Conservation (phyloP, 2,113 vertebrate species). For the Poicephalus meyeri region DNA sequence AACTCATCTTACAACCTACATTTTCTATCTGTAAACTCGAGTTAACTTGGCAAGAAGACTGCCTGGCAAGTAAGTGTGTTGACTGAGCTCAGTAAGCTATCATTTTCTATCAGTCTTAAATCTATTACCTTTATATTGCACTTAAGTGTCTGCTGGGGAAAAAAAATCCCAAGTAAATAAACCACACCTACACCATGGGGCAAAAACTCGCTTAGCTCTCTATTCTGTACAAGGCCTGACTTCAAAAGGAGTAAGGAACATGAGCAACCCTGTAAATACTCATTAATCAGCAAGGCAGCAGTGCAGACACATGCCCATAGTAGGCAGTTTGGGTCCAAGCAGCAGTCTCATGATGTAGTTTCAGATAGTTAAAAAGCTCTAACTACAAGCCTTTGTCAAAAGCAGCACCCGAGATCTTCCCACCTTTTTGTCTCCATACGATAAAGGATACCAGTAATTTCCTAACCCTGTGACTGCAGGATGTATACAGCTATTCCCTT, state of each 20-base stretch:
- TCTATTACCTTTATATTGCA: background rate
- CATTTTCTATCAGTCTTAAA: background rate
- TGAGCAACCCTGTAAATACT: background rate
- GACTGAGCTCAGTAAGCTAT: background rate
- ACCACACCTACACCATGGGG: background rate
- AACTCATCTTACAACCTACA: background rate
- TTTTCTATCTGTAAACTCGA: background rate
- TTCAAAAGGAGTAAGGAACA: background rate
- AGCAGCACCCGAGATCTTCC: accelerated
- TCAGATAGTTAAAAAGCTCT: background rate
- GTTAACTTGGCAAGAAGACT: background rate
- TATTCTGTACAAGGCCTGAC: background rate
- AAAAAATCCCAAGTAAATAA: background rate
- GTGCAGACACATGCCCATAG: background rate
- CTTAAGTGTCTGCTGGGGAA: background rate
- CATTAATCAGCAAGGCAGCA: background rate
- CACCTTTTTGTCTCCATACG: background rate
- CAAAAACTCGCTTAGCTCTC: background rate
- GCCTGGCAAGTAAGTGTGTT: background rate
- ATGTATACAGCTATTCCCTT: background rate
- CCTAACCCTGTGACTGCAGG: background rate
- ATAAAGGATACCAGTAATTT: background rate
- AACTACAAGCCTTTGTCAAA: background rate
- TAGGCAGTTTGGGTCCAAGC: background rate
- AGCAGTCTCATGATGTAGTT: background rate